These are phyloP conservation scores for Sesamia nonagrioides DNA, from an alignment of 1,140 invertebrate genomes.

Conservation along the genomic window DNA sequence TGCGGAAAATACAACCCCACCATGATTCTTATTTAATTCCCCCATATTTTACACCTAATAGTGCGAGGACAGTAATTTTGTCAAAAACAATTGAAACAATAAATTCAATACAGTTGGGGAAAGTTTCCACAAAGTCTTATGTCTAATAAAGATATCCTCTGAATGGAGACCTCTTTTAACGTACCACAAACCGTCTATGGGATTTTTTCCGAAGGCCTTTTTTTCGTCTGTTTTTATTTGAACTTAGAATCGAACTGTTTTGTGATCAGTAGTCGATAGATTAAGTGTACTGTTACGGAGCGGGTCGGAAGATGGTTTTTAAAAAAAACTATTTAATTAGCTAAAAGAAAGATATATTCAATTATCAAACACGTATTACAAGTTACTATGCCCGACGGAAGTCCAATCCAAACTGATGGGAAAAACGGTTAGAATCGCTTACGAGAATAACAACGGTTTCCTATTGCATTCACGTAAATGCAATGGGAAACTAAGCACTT, in stretches of 20 bases:
- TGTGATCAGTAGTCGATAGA: conserved; percentile 30
- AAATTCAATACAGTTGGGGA: conserved; percentile 51
- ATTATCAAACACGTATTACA: too few species aligned
- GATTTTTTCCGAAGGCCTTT: neutral
- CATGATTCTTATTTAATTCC: neutral
- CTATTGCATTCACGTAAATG: too few species aligned
- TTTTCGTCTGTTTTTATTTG: neutral
- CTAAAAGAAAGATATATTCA: too few species aligned
- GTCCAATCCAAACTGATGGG: too few species aligned
- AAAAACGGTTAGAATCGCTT: too few species aligned
- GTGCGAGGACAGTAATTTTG: conserved; percentile 13
- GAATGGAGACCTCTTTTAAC: conserved; percentile 33
- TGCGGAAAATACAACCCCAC: conserved; percentile 8
- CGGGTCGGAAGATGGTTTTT: too few species aligned
- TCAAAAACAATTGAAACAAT: conserved; percentile 44
- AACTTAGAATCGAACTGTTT: neutral
- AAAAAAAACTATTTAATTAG: too few species aligned
- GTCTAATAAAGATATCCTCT: conserved; percentile 50
- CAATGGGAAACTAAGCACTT: too few species aligned
- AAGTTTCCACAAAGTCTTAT: conserved; percentile 45
- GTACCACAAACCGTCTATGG: neutral
- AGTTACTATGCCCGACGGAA: too few species aligned
- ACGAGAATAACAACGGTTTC: too few species aligned
- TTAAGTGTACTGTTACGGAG: too few species aligned
- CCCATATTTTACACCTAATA: conserved; percentile 33